Percentiles rank a stretch among this genome's conserved stretches.
phyloP scores from a whole-genome alignment of 2,113 vertebrate species.

The Hypanus sabinus region DNA sequence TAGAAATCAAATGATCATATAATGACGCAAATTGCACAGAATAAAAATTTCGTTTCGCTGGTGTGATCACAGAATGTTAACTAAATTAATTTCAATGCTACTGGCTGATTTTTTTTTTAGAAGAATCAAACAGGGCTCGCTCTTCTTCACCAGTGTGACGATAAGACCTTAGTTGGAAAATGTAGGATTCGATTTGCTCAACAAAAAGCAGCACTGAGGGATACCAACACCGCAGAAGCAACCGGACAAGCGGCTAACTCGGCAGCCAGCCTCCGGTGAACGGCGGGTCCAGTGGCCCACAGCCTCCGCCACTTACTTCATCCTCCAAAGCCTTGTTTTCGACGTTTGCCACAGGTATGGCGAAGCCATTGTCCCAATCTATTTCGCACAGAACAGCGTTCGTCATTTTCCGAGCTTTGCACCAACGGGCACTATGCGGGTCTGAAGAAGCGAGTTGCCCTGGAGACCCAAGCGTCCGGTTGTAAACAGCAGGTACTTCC shows the following conservation, averaged over 20 bases:
- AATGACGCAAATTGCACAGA: not conserved
- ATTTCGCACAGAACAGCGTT: constrained; percentile 55
- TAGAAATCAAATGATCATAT: not conserved
- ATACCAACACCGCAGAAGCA: no score
- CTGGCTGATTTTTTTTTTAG: not conserved
- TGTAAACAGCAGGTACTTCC: constrained; percentile 47
- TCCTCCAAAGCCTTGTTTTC: constrained; percentile 70
- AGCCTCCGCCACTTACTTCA: constrained; percentile 56
- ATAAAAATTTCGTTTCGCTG: not conserved
- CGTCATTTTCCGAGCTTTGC: constrained; percentile 45
- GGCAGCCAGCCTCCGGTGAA: no score
- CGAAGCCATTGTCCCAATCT: constrained; percentile 68
- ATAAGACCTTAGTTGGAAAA: not conserved
- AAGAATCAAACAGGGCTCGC: not conserved
- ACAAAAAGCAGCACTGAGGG: no score
- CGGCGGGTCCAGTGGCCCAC: no score
- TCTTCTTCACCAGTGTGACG: not conserved
- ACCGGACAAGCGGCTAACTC: no score
- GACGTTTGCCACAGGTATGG: constrained; percentile 66
- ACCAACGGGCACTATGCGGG: not conserved
- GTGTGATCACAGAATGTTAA: not conserved
- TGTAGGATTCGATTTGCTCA: no score
- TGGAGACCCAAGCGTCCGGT: constrained; percentile 39
- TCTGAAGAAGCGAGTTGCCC: not conserved
- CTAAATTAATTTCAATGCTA: not conserved